These are phyloP conservation scores for Erythrolamprus reginae DNA, from an alignment of 2,113 vertebrate species.

Conservation along the genomic window DNA sequence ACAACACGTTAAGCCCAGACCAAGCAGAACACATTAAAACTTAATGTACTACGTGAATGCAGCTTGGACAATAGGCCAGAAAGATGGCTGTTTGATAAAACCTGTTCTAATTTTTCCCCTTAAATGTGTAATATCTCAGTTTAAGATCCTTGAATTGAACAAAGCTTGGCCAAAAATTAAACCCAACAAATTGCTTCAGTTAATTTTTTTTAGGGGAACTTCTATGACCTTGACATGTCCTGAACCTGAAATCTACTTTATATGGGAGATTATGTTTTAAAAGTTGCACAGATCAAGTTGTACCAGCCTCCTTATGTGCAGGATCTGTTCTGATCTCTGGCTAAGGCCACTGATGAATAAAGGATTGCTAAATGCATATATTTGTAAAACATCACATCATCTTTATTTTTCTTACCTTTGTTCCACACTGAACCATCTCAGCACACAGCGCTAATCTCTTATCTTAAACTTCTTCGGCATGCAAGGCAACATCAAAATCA, in stretches of 20 bases:
- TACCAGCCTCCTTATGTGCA: not conserved
- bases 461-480: too few relatives aligned
- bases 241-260: not conserved
- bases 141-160: not conserved
- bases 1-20: not conserved
- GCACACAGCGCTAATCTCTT: too few relatives aligned
- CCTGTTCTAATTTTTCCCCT: not conserved
- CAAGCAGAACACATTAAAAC: not conserved
- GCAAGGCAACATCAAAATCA: too few relatives aligned
- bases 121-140: not conserved
- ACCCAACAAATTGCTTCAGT: not conserved
- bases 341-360: too few relatives aligned
- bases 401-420: too few relatives aligned
- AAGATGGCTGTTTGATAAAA: not conserved
- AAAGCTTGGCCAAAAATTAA: not conserved
- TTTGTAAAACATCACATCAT: too few relatives aligned
- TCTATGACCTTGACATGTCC: not conserved
- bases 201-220: not conserved
- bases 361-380: too few relatives aligned
- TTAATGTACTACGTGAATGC: not conserved
- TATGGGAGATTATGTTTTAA: not conserved
- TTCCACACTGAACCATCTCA: too few relatives aligned
- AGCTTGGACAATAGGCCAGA: not conserved
- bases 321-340: too few relatives aligned
- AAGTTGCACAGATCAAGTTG: not conserved